Evolutionary conservation across 2,888 invertebrate genomes (phyloP).

Genomic region (Drosophila eohydei): DNA sequence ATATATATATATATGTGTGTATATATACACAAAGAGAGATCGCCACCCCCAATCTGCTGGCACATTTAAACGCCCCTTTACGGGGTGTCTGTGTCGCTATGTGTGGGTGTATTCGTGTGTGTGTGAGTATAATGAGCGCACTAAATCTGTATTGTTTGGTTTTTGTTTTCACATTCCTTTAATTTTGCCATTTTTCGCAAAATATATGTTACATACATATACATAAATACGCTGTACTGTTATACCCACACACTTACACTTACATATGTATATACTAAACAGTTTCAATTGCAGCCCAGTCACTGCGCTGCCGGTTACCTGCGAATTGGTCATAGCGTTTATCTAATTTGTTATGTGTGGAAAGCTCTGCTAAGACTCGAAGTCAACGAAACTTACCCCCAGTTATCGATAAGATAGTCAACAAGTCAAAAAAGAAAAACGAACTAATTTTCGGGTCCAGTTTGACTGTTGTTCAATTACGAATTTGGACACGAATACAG

Average conservation of each 20-base stretch:
- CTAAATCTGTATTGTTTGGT: constrained; percentile 68
- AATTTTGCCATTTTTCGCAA: constrained; percentile 44
- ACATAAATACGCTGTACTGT: constrained; percentile 12
- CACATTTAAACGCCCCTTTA: constrained; percentile 50
- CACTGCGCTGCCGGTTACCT: constrained; percentile 16
- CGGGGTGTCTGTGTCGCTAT: constrained; percentile 18
- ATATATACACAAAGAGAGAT: constrained; percentile 37
- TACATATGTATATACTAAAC: neutral
- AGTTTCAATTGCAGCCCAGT: constrained; percentile 5
- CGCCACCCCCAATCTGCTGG: constrained; percentile 46
- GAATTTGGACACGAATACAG: neutral
- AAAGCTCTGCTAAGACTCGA: constrained; percentile 42
- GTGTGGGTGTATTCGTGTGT: constrained; percentile 5
- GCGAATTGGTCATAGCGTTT: constrained; percentile 42
- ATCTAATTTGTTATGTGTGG: constrained; percentile 22
- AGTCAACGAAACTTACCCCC: constrained; percentile 16
- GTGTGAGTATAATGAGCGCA: constrained; percentile 56
- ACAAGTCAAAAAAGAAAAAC: constrained; percentile 3
- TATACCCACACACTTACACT: neutral
- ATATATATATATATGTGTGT: neutral
- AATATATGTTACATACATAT: constrained; percentile 11
- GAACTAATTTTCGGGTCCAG: neutral
- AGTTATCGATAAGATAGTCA: constrained; percentile 58
- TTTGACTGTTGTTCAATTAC: neutral
- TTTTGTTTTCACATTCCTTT: constrained; percentile 66